phyloP scores from a whole-genome alignment of 2,888 invertebrate genomes.

The Didymodactylos carnosus region DNA sequence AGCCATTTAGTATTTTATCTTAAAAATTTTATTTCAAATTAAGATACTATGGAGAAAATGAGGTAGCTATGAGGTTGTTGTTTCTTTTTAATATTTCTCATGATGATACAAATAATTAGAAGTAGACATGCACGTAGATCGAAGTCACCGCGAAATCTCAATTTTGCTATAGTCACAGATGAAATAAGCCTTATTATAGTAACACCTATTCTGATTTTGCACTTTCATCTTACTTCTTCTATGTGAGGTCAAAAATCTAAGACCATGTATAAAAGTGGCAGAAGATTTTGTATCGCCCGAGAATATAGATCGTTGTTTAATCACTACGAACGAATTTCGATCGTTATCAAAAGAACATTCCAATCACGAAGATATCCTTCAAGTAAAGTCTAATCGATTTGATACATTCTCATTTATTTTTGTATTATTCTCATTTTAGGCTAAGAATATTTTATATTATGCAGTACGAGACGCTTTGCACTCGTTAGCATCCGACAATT shows the following conservation, averaged over 20 bases:
- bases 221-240: neutral
- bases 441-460: neutral
- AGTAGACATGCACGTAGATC: too few species aligned
- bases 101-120: too few species aligned
- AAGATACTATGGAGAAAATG: too few species aligned
- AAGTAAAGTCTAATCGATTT: constrained; percentile 20
- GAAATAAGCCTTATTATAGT: too few species aligned
- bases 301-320: constrained; percentile 84
- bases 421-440: neutral
- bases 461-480: neutral
- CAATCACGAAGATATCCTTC: constrained; percentile 86
- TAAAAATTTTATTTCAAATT: too few species aligned
- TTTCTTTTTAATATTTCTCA: too few species aligned
- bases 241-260: constrained; percentile 60
- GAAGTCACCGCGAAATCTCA: too few species aligned
- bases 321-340: constrained; percentile 82
- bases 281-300: constrained; percentile 96
- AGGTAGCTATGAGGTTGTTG: too few species aligned
- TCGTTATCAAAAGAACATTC: constrained; percentile 74
- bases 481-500: neutral
- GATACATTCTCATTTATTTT: neutral
- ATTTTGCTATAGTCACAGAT: too few species aligned
- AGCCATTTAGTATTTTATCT: too few species aligned
- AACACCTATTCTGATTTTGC: too few species aligned
- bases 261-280: constrained; percentile 90